Conservation (phyloP, 2,797 vertebrate species). For the Alfaro cultratus region DNA sequence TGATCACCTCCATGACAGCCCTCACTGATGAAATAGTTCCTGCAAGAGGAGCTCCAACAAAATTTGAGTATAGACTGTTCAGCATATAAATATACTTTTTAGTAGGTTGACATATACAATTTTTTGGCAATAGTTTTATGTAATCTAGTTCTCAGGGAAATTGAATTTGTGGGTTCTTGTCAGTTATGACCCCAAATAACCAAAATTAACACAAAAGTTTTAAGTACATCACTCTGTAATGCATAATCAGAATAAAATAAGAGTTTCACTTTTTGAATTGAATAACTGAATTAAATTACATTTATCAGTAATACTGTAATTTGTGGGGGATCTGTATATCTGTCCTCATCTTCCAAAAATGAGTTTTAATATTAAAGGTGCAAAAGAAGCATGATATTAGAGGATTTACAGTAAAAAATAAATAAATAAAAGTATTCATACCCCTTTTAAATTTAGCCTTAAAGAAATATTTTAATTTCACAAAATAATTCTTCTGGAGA, state of each 20-base stretch:
- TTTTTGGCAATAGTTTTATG: neutral
- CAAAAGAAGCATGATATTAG: neutral
- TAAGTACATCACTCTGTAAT: neutral
- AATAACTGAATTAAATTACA: neutral
- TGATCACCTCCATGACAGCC: neutral
- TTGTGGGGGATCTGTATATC: neutral
- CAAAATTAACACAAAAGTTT: neutral
- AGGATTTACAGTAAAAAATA: neutral
- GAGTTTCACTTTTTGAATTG: neutral
- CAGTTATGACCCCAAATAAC: neutral
- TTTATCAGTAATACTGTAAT: neutral
- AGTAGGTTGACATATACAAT: neutral
- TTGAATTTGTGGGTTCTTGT: neutral
- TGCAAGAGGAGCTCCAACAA: neutral
- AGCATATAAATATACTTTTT: neutral
- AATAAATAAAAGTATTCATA: neutral
- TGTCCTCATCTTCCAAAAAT: neutral
- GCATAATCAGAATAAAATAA: neutral
- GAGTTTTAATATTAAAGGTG: neutral
- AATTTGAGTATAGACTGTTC: neutral
- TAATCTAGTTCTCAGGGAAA: neutral
- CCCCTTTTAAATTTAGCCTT: neutral
- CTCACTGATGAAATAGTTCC: neutral
- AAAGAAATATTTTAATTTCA: neutral
- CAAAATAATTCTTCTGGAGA: neutral